A percentile compares a stretch with the other conserved stretches of the same genome.
These are phyloP conservation scores for Pogonocherus hispidulus DNA, from an alignment of 2,888 invertebrate genomes.

Conservation along the genomic window DNA sequence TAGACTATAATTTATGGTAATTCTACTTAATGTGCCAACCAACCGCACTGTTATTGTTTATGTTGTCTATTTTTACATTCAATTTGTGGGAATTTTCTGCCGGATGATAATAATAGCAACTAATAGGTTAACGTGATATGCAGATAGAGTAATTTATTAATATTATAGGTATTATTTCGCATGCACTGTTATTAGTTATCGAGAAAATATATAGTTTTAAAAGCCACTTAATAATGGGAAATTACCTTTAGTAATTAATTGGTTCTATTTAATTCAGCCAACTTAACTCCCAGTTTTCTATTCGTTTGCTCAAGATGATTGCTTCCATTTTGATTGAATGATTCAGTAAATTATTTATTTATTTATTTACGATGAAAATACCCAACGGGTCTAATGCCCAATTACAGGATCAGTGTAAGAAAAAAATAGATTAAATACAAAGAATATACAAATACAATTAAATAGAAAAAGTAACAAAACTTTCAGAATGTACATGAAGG, in stretches of 20 bases:
- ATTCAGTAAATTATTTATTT: too few relatives aligned
- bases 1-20: conserved; percentile 19
- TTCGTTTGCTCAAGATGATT: too few relatives aligned
- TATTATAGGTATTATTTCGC: conserved; percentile 18
- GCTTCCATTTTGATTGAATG: too few relatives aligned
- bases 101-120: neutral
- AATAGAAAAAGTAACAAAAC: too few relatives aligned
- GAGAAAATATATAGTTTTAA: conserved; percentile 3
- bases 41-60: conserved; percentile 14
- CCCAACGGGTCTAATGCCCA: too few relatives aligned
- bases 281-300: too few relatives aligned
- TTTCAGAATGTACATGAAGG: too few relatives aligned
- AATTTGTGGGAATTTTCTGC: conserved; percentile 25
- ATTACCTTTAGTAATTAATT: conserved; percentile 2
- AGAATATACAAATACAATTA: too few relatives aligned
- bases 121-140: conserved; percentile 16
- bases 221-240: conserved; percentile 2
- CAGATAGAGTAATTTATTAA: conserved; percentile 18
- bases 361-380: too few relatives aligned
- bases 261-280: neutral
- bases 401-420: too few relatives aligned
- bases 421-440: too few relatives aligned
- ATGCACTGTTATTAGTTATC: conserved; percentile 3
- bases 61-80: conserved; percentile 18
- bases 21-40: conserved; percentile 15